Percentiles rank a stretch among this genome's conserved stretches.
phyloP scores from a whole-genome alignment of 1,140 invertebrate genomes.

The Cheumatopsyche charites region DNA sequence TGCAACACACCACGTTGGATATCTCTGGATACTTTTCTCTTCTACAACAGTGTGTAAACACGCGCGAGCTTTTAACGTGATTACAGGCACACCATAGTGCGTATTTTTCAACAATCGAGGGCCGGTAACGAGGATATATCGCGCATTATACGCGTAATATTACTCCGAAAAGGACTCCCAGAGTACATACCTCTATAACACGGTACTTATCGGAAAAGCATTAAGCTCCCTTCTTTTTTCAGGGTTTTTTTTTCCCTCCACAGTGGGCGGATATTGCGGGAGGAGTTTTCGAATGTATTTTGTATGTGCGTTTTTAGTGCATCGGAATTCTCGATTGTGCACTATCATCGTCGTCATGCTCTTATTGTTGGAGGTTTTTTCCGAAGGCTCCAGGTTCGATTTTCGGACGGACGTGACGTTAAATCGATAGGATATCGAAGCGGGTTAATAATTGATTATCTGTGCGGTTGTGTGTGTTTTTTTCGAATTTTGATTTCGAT shows the following conservation, averaged over 20 bases:
- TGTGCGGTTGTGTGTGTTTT: no score
- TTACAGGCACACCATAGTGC: conserved; percentile 16
- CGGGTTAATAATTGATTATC: no score
- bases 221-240: neutral
- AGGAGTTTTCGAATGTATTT: neutral
- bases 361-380: no score
- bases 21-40: no score
- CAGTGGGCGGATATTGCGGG: neutral
- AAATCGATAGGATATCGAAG: no score
- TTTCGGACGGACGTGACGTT: no score
- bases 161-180: no score
- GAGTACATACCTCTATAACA: neutral
- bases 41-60: conserved; percentile 31
- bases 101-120: neutral
- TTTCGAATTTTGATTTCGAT: no score
- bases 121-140: no score
- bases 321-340: conserved; percentile 23
- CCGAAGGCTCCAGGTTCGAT: no score
- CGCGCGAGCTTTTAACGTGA: conserved; percentile 42
- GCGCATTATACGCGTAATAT: no score
- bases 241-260: neutral
- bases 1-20: no score
- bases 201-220: neutral
- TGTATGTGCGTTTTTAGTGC: neutral
- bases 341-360: neutral